Evolutionary conservation across 2,888 invertebrate species (phyloP).

Genomic region (Timema cristinae): DNA sequence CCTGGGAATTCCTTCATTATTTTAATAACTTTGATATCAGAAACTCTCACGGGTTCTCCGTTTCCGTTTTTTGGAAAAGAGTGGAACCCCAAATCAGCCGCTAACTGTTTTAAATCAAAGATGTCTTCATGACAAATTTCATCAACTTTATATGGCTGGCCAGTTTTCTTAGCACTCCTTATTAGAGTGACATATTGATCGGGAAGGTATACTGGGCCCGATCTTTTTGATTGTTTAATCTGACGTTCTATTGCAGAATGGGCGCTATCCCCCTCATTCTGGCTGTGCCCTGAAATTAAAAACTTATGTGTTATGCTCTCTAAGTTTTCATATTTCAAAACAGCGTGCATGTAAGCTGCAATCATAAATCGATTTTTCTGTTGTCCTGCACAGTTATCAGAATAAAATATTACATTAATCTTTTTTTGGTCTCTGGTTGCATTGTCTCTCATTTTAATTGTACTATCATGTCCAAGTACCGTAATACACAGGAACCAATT

Average conservation of each 20-base stretch:
- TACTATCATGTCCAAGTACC: slow-evolving; percentile 24
- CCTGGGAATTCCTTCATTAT: not conserved
- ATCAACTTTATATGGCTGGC: not conserved
- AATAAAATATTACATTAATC: slow-evolving; percentile 32
- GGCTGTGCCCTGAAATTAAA: slow-evolving; percentile 34
- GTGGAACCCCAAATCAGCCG: too few species aligned
- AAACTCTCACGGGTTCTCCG: not conserved
- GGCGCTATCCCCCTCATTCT: slow-evolving; percentile 35
- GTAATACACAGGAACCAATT: slow-evolving; percentile 34
- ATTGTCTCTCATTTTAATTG: slow-evolving; percentile 1
- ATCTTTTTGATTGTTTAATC: slow-evolving; percentile 26
- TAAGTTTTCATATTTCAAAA: slow-evolving; percentile 28
- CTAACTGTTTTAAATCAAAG: slow-evolving; percentile 3
- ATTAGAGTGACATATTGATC: slow-evolving; percentile 17
- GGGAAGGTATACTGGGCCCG: slow-evolving; percentile 26
- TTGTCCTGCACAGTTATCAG: slow-evolving; percentile 37
- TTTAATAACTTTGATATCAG: slow-evolving; percentile 1
- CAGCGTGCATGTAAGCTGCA: slow-evolving; percentile 31
- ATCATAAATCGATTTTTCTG: slow-evolving; percentile 36
- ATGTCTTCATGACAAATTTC: slow-evolving; percentile 14
- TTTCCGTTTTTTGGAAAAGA: too few species aligned
- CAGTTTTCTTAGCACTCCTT: slow-evolving; percentile 10
- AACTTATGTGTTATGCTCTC: slow-evolving; percentile 34
- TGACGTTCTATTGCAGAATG: slow-evolving; percentile 34
- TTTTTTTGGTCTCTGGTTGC: not conserved